Conservation (phyloP, 1,140 invertebrate species). For the Gryllus bimaculatus region DNA sequence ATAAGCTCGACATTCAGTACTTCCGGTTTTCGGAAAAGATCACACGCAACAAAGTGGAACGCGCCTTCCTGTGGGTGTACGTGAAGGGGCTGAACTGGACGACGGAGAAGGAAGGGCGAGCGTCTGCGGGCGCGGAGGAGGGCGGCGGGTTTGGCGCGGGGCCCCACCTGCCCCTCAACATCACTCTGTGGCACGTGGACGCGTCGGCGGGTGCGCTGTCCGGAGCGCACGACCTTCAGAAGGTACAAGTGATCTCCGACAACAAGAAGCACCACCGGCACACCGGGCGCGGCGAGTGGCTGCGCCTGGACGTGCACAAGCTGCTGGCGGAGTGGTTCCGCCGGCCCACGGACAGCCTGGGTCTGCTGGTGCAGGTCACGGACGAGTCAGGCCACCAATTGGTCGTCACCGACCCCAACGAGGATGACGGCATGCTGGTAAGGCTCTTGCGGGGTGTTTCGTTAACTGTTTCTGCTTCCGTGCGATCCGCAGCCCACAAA, state of each 20-base stretch:
- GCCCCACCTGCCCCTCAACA: not conserved
- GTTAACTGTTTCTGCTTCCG: too few relatives aligned
- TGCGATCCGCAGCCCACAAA: too few relatives aligned
- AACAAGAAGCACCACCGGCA: slow-evolving; percentile 20
- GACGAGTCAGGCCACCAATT: slow-evolving; percentile 32
- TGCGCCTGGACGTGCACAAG: slow-evolving; percentile 63
- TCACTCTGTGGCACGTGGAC: not conserved
- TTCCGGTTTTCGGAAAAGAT: slow-evolving; percentile 49
- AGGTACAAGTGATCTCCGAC: not conserved
- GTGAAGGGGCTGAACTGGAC: slow-evolving; percentile 32
- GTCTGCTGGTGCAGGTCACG: slow-evolving; percentile 59
- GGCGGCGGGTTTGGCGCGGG: slow-evolving; percentile 7
- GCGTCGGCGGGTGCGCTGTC: too few relatives aligned
- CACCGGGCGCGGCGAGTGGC: slow-evolving; percentile 50
- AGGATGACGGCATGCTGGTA: slow-evolving; percentile 30
- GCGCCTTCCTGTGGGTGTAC: slow-evolving; percentile 44
- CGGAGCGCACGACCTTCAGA: not conserved
- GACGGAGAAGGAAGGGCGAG: slow-evolving; percentile 26
- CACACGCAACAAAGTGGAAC: slow-evolving; percentile 40
- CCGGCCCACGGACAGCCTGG: slow-evolving; percentile 57
- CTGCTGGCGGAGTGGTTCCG: slow-evolving; percentile 66
- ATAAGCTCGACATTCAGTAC: slow-evolving; percentile 39
- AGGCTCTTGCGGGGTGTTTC: not conserved
- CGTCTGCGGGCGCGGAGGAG: slow-evolving; percentile 18
- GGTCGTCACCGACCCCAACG: slow-evolving; percentile 35